Evolutionary conservation across 2,797 vertebrate species (phyloP).

Genomic region (Acanthopagrus latus): DNA sequence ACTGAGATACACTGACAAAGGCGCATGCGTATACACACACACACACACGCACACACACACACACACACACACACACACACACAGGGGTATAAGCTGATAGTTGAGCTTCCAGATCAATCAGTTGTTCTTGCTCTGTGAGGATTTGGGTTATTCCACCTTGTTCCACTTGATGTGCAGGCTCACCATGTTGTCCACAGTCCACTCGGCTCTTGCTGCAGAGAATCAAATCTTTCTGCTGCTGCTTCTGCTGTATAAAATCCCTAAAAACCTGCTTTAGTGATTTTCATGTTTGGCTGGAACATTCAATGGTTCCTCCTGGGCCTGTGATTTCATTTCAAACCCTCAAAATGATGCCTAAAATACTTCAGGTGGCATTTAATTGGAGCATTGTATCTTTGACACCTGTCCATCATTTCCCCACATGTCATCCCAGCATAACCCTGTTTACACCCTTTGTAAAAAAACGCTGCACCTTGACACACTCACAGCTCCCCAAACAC

Average conservation of each 20-base stretch:
- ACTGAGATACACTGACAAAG: slow-evolving; percentile 37
- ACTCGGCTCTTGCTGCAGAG: neutral
- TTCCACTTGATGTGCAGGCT: slow-evolving; percentile 2
- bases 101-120: slow-evolving; percentile 20
- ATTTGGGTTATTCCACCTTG: neutral
- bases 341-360: slow-evolving; percentile 15
- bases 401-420: slow-evolving; percentile 2
- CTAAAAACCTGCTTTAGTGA: neutral
- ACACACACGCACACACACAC: slow-evolving; percentile 25
- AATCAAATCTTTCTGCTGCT: slow-evolving; percentile 3
- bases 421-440: neutral
- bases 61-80: slow-evolving; percentile 14
- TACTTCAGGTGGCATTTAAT: neutral
- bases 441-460: slow-evolving; percentile 29
- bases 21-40: slow-evolving; percentile 34
- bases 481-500: slow-evolving; percentile 6
- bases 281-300: slow-evolving; percentile 12
- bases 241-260: slow-evolving; percentile 5
- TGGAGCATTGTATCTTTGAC: slow-evolving; percentile 4
- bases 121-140: neutral
- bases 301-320: neutral
- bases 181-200: neutral
- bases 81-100: neutral
- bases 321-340: slow-evolving; percentile 13
- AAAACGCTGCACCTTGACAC: slow-evolving; percentile 7